Evolutionary conservation across 2,888 invertebrate species (phyloP), one percentile per base, ranked within the genome.

Genomic region (Imbricaverruca yamaguchii): DNA sequence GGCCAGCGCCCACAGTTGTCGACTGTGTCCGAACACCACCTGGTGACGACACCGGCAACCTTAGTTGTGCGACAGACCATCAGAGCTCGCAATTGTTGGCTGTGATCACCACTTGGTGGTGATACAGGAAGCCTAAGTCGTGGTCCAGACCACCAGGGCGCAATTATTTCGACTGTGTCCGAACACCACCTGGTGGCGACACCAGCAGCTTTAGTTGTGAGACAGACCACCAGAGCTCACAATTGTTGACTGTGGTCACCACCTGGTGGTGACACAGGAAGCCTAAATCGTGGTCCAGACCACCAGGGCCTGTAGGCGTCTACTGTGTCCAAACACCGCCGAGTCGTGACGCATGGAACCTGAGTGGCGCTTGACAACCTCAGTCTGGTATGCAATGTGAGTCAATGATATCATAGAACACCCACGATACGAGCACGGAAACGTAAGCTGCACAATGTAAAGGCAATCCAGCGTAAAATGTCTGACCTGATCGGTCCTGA

Each of bases 11-110:
- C 94, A 93, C 7, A 96, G 89, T 87, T 94, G 94, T 82, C 94
- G 91, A 81, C 94, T 93, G 87, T 96, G 96, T 0, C 96, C 96
- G 87, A 96, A 94, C 63, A 94, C 91, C 57, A 94, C 92, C 91
- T 93, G 86, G 39, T 86, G 84, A 77, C 82, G 61, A 80, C 80
- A 81, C 81, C 39, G 39, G 39, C 1, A 39, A 39, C 39, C 39
- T 39, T 39, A 39, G 4, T 39, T 39, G 39, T 39, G 59, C 81
- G 56, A 65, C 74, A 86, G 15, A 18, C 18, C 18, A 21, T 4
- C 61, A 61, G 61, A 18, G 18, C 61, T 21, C 61, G 21, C 61
- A 61, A 21, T 21, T 61, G 61, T 8, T 21, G 61, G 18, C 61
- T 61, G 61, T 61, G 61, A 61, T 21, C 61, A 61, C 61, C 13